A percentile compares a stretch with the other conserved stretches of the same genome.
phyloP scores from a whole-genome alignment of 92 coral and sea anemone species.

The Pocillopora meandrina region DNA sequence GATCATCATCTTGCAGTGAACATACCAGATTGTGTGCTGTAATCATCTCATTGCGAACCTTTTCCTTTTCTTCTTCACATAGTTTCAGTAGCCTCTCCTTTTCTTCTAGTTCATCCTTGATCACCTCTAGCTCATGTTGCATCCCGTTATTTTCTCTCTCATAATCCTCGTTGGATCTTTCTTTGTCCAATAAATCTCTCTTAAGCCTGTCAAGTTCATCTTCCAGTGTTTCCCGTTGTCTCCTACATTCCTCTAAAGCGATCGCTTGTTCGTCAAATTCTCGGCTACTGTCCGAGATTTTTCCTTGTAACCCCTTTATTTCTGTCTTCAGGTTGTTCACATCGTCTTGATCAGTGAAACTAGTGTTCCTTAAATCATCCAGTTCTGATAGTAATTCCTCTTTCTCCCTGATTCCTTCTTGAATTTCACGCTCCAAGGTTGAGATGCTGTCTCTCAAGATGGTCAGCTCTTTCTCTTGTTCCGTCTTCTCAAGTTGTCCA shows the following conservation, averaged over 20 bases:
- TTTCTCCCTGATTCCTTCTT: slow-evolving; percentile 49
- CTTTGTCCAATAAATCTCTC: slow-evolving; percentile 61
- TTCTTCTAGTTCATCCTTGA: slow-evolving; percentile 49
- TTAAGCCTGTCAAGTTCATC: slow-evolving; percentile 65
- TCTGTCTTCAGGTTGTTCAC: slow-evolving; percentile 45
- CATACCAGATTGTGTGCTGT: slow-evolving; percentile 72
- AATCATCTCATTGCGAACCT: slow-evolving; percentile 72
- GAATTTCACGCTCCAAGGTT: slow-evolving; percentile 63
- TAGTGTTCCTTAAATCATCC: slow-evolving; percentile 62
- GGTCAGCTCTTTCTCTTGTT: slow-evolving; percentile 43
- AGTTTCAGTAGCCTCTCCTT: slow-evolving; percentile 61
- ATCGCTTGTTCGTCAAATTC: slow-evolving; percentile 57
- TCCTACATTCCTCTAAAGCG: slow-evolving; percentile 42
- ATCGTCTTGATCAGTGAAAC: slow-evolving; percentile 64
- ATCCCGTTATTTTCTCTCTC: slow-evolving; percentile 49
- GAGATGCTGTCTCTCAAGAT: slow-evolving; percentile 37
- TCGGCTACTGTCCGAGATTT: slow-evolving; percentile 43
- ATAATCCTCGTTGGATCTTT: slow-evolving; percentile 48
- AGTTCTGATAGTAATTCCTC: slow-evolving; percentile 53
- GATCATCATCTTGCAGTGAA: slow-evolving; percentile 63
- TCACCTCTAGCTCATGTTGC: slow-evolving; percentile 31
- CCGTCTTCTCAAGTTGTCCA: slow-evolving; percentile 30
- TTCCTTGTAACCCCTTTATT: slow-evolving; percentile 58
- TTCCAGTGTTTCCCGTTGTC: slow-evolving; percentile 40
- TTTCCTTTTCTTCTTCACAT: slow-evolving; percentile 80